phyloP scores from a whole-genome alignment of 2,113 vertebrate genomes.

The Micronycteris hirsuta region DNA sequence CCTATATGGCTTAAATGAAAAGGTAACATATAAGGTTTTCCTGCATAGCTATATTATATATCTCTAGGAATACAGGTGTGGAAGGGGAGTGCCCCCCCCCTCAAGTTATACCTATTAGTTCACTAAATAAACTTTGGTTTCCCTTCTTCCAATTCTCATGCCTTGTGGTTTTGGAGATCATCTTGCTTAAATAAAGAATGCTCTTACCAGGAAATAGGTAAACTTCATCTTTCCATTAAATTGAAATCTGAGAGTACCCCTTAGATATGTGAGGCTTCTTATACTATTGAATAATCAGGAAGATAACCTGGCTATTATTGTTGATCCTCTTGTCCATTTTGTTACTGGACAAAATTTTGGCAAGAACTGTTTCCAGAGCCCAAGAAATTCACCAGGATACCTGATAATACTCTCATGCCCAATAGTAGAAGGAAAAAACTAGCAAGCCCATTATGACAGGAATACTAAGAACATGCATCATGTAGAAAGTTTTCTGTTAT shows the following conservation, averaged over 20 bases:
- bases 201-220: neutral
- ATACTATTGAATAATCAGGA: neutral
- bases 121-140: neutral
- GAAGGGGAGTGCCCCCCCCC: fast-evolving
- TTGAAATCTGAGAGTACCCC: neutral
- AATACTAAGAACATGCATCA: neutral
- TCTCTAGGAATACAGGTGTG: neutral
- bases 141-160: neutral
- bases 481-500: neutral
- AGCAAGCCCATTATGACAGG: neutral
- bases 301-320: neutral
- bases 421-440: neutral
- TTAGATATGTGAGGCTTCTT: neutral
- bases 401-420: neutral
- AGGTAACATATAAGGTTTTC: neutral
- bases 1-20: neutral
- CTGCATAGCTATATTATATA: neutral
- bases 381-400: neutral
- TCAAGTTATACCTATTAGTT: neutral
- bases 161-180: neutral
- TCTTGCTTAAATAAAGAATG: neutral
- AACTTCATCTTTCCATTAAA: neutral
- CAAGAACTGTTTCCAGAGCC: neutral
- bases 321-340: neutral
- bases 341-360: neutral